These are phyloP conservation scores for Hartigia nigra DNA, from an alignment of 2,888 invertebrate genomes.

Conservation along the genomic window DNA sequence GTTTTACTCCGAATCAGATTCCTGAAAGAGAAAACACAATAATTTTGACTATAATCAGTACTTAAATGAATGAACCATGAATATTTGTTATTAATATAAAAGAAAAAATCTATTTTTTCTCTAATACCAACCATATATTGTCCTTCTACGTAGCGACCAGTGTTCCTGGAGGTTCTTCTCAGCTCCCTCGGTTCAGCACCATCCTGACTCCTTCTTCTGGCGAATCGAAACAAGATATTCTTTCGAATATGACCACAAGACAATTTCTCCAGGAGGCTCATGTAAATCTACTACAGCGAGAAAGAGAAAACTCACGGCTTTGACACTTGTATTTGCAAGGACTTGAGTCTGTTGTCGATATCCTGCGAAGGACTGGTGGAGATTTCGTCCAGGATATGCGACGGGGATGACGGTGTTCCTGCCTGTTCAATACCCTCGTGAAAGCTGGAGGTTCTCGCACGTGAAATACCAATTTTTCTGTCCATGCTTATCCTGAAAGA, in stretches of 20 bases:
- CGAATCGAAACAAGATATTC: neutral
- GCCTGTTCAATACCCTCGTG: conserved; percentile 52
- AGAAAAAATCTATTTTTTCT: conserved; percentile 12
- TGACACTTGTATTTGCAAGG: conserved; percentile 57
- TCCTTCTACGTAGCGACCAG: conserved; percentile 58
- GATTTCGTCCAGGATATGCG: conserved; percentile 50
- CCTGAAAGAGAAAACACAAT: conserved; percentile 38
- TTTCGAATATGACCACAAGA: neutral
- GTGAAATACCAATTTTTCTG: neutral
- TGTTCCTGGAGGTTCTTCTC: conserved; percentile 58
- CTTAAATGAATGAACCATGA: neutral
- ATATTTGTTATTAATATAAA: neutral
- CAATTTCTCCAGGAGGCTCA: conserved; percentile 14
- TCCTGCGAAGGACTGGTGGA: conserved; percentile 57
- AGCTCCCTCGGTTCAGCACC: conserved; percentile 53
- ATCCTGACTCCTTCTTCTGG: conserved; percentile 49
- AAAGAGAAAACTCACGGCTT: conserved; percentile 44
- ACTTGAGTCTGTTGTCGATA: conserved; percentile 57
- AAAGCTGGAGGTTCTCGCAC: conserved; percentile 45
- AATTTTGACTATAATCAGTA: conserved; percentile 5
- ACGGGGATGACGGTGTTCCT: conserved; percentile 49
- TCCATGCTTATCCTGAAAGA: neutral
- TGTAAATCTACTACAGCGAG: conserved; percentile 1
- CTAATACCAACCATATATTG: conserved; percentile 57
- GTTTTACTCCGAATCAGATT: conserved; percentile 52